Percentiles rank a stretch among this genome's conserved stretches.
These are phyloP conservation scores for Patella ulyssiponensis DNA, from an alignment of 2,888 invertebrate species.

Conservation along the genomic window DNA sequence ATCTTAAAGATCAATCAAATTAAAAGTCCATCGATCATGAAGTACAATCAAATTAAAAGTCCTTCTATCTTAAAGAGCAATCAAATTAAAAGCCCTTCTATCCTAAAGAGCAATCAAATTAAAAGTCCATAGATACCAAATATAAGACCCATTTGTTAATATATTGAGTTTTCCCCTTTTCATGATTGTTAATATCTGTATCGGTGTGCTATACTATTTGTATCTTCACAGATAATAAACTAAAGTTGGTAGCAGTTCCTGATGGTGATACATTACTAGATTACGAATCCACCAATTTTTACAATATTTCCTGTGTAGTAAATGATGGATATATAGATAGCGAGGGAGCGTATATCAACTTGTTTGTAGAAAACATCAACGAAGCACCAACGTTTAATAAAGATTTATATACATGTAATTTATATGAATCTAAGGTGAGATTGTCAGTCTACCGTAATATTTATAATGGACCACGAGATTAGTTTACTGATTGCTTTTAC, in stretches of 20 bases:
- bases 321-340: conserved; percentile 20
- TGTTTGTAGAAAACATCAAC: conserved; percentile 18
- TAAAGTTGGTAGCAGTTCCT: not conserved
- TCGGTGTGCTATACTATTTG: no score
- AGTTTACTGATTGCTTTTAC: no score
- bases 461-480: not conserved
- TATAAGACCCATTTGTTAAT: no score
- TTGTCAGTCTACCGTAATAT: not conserved
- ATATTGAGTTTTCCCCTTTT: no score
- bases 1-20: no score
- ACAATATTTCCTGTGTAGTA: conserved; percentile 16
- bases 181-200: no score
- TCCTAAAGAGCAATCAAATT: no score
- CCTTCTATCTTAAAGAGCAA: no score
- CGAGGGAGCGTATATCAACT: conserved; percentile 14
- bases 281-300: conserved; percentile 17
- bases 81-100: no score
- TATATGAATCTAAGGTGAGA: conserved; percentile 14
- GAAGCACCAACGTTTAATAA: conserved; percentile 18
- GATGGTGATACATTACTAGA: conserved; percentile 16
- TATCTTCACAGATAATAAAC: not conserved
- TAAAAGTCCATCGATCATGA: no score
- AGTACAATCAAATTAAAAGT: no score
- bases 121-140: no score
- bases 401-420: conserved; percentile 15